These are phyloP conservation scores for Aplodontia rufa DNA, from an alignment of 2,113 vertebrate genomes.

Conservation along the genomic window DNA sequence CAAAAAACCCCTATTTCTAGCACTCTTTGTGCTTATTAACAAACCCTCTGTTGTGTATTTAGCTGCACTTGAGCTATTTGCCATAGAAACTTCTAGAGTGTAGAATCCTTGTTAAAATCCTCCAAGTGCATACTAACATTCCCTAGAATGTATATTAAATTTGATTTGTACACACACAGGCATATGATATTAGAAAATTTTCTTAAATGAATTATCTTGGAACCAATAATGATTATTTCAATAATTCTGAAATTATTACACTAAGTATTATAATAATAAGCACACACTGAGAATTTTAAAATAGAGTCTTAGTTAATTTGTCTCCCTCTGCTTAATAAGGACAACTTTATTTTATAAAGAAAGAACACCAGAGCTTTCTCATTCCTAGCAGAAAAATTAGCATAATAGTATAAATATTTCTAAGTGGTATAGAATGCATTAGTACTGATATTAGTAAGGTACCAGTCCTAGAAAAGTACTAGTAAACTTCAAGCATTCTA, in stretches of 20 bases:
- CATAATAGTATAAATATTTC: background rate
- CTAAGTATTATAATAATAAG: background rate
- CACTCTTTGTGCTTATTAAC: background rate
- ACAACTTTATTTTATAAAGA: background rate
- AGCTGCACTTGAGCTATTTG: background rate
- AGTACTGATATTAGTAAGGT: background rate
- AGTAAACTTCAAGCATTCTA: background rate
- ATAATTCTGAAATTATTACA: background rate
- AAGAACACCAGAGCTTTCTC: background rate
- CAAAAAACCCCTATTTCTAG: background rate
- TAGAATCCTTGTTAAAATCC: background rate
- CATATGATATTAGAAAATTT: background rate
- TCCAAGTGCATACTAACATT: background rate
- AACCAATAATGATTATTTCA: background rate
- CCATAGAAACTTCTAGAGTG: background rate
- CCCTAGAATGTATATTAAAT: background rate
- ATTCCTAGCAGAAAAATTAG: background rate
- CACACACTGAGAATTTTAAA: background rate
- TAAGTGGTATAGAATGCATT: background rate
- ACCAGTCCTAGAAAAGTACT: background rate
- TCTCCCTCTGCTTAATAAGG: background rate
- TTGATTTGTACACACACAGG: background rate
- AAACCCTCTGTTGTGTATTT: background rate
- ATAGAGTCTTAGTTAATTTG: background rate
- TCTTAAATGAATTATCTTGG: constrained; percentile 7